Conservation (phyloP, 2,113 vertebrate genomes). For the Rafetus swinhoei region DNA sequence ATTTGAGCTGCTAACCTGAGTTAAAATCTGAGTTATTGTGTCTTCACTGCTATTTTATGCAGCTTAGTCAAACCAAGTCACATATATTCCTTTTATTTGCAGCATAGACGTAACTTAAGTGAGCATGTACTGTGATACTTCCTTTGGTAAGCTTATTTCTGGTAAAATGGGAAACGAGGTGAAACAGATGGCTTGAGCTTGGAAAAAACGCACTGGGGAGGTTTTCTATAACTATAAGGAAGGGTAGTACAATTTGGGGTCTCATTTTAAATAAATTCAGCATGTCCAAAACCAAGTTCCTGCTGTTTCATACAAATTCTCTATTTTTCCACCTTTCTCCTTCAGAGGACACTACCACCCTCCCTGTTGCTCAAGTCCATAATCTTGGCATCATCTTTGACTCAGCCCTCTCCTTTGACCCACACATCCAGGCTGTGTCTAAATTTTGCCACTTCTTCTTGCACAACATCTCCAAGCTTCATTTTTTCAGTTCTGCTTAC, state of each 20-base stretch:
- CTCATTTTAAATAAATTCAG: not conserved
- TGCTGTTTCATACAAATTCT: fast-evolving
- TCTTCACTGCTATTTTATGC: not conserved
- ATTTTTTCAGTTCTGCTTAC: slow-evolving; percentile 23
- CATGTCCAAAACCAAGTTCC: not conserved
- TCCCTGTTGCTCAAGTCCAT: not conserved
- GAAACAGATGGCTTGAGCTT: not conserved
- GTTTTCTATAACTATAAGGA: not conserved
- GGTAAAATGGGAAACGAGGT: not conserved
- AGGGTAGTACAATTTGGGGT: not conserved
- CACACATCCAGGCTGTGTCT: not conserved
- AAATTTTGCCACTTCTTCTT: not conserved
- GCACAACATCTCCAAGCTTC: not conserved
- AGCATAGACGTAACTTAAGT: not conserved
- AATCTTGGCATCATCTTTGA: slow-evolving; percentile 3
- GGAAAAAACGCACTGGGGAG: not conserved
- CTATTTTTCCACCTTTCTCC: not conserved
- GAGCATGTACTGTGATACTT: not conserved
- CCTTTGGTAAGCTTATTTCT: slow-evolving; percentile 2
- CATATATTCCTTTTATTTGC: not conserved
- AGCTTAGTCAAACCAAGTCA: not conserved
- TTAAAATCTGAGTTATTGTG: not conserved
- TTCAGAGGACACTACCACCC: not conserved
- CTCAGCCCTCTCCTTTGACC: slow-evolving; percentile 16
- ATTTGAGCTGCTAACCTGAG: not conserved